phyloP scores from a whole-genome alignment of 2,888 invertebrate genomes.

The Itoplectis maculator region DNA sequence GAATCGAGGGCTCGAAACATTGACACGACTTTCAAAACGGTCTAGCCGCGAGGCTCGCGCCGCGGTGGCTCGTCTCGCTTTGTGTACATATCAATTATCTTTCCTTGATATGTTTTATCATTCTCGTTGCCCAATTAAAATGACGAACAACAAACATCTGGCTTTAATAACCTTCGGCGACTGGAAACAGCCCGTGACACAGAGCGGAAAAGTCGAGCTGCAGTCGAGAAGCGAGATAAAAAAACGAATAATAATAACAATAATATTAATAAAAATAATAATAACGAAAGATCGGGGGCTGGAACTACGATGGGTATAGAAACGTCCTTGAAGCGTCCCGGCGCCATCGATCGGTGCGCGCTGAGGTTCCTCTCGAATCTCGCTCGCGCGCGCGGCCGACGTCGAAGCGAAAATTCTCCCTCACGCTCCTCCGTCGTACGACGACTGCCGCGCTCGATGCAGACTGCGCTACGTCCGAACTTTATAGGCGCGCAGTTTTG shows the following conservation, averaged over 20 bases:
- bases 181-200: neutral
- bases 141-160: neutral
- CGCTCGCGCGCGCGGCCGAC: conserved; percentile 39
- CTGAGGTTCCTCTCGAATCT: conserved; percentile 62
- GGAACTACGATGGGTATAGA: conserved; percentile 56
- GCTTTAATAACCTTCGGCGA: neutral
- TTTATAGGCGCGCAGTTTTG: neutral
- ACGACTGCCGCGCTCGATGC: neutral
- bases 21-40: neutral
- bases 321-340: conserved; percentile 67
- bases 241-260: neutral
- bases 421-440: neutral
- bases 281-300: conserved; percentile 56
- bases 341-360: conserved; percentile 66
- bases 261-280: conserved; percentile 9
- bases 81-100: neutral
- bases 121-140: conserved; percentile 19
- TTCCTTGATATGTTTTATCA: too few species aligned
- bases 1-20: conserved; percentile 11
- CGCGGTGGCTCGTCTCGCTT: neutral
- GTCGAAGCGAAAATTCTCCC: conserved; percentile 54
- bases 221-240: neutral
- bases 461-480: neutral
- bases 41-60: neutral
- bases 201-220: neutral